Percentiles rank a stretch among this genome's conserved stretches.
phyloP scores from a whole-genome alignment of 2,888 invertebrate genomes.

The Lycia hirtaria region DNA sequence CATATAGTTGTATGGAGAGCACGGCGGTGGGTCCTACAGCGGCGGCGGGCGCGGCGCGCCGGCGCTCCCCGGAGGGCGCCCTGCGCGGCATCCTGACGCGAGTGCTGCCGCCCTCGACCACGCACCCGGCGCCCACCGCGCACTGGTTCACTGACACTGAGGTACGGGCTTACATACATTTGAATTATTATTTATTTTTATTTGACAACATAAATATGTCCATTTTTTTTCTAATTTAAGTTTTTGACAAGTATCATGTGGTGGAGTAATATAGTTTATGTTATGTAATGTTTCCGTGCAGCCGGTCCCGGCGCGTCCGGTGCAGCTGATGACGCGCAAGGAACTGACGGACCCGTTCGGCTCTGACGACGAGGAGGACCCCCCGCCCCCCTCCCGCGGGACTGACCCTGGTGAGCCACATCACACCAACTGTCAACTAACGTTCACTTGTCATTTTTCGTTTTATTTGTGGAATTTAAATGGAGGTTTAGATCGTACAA shows the following conservation, averaged over 20 bases:
- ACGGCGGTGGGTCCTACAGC: slow-evolving; percentile 55
- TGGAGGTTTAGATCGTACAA: no score
- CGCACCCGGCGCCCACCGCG: slow-evolving; percentile 55
- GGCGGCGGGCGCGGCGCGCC: background rate
- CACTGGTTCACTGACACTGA: slow-evolving; percentile 59
- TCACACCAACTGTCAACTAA: no score
- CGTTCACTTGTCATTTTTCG: no score
- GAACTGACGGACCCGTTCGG: slow-evolving; percentile 96
- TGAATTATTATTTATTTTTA: no score
- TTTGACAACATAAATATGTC: no score
- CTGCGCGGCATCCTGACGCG: slow-evolving; percentile 91
- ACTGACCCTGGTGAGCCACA: slow-evolving; percentile 42
- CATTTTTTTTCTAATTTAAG: no score
- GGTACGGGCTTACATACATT: background rate
- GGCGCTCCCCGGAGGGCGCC: slow-evolving; percentile 75
- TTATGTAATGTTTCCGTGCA: slow-evolving; percentile 32
- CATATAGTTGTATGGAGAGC: slow-evolving; percentile 55
- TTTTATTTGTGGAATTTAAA: no score
- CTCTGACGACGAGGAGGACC: slow-evolving; percentile 88
- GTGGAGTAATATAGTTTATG: no score
- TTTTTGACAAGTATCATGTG: no score
- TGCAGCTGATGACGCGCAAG: slow-evolving; percentile 91
- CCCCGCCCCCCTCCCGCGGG: slow-evolving; percentile 26
- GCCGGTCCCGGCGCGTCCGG: slow-evolving; percentile 71
- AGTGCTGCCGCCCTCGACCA: slow-evolving; percentile 88